Evolutionary conservation across 2,888 invertebrate species (phyloP), one percentile per base, ranked within the genome.

Genomic region (Allacma fusca): DNA sequence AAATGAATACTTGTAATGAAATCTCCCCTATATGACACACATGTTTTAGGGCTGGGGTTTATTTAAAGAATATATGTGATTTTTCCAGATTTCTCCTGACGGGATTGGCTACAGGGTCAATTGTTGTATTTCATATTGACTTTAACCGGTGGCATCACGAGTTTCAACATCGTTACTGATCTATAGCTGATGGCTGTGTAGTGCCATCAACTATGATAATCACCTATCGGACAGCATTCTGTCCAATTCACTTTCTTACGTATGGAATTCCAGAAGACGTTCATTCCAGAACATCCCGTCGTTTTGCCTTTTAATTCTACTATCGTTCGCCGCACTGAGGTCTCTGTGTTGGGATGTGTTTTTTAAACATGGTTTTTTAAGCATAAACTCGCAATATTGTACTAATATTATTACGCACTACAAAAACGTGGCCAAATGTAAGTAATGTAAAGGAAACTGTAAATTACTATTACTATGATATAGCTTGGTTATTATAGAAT

Each of bases 111-210:
- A 96, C 98, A 84, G 99, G 99, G 75, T 97, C 98, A 75, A 93
- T 99, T 84, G 96, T 99, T 80, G 97, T 99, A 85, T 98, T 98
- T 89, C 98, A 99, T 89, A 97, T 99, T 87, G 98, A 99, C 88
- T 99, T 99, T 90, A 99, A 99, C 88, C 91, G 95, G 86, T 96
- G 96, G 96, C 96, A 96, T 88, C 96, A 96, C 87, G 96, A 96
- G 88, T 96, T 95, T 88, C 96, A 96, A 86, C 96, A 96, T 88
- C 92, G 96, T 85, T 96, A 96, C 90, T 96, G 90, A 77, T 68
- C 68, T 21, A 34, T 43, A n/a, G 68, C 68, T 23, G 43, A 40
- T n/a, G 43, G 29, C 68, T 40, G 40, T 29, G 19, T 13, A n/a
- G 28, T 68, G 68, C 34, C 68, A 34, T 40, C 34, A 40, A 40